These are phyloP conservation scores for Tretioscincus oriximinensis DNA, from an alignment of 2,113 vertebrate species.

Conservation along the genomic window DNA sequence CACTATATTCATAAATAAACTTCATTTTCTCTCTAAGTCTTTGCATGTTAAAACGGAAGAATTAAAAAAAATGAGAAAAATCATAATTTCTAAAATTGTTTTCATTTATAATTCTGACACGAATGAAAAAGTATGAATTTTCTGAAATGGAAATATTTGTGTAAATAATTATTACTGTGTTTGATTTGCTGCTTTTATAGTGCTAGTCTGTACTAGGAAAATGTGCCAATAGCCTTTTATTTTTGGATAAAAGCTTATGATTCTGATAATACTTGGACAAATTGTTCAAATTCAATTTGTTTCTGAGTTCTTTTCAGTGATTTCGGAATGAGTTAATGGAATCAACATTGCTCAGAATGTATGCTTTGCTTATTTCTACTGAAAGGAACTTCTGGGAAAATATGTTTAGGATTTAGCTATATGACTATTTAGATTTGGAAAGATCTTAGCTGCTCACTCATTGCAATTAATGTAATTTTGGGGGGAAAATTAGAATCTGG, in stretches of 20 bases:
- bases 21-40: constrained; percentile 39
- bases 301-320: constrained; percentile 20
- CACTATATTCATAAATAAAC: constrained; percentile 9
- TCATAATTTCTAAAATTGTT: too few species aligned
- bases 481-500: constrained; percentile 7
- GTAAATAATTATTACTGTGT: constrained; percentile 56
- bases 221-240: constrained; percentile 40
- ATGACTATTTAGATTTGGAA: constrained; percentile 11
- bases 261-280: constrained; percentile 46
- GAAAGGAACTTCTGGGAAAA: constrained; percentile 6
- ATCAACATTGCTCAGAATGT: constrained; percentile 22
- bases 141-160: constrained; percentile 58
- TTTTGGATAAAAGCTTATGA: constrained; percentile 16
- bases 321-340: constrained; percentile 24
- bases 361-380: constrained; percentile 11
- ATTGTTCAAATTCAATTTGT: constrained; percentile 30
- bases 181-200: constrained; percentile 38
- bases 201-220: constrained; percentile 23
- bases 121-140: constrained; percentile 56
- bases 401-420: neutral
- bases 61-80: constrained; percentile 41
- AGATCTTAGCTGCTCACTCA: constrained; percentile 23
- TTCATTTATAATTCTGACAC: constrained; percentile 51
- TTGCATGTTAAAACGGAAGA: constrained; percentile 28
- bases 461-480: constrained; percentile 44